These are phyloP conservation scores for Polypedilum pembai DNA, from an alignment of 1,140 invertebrate genomes.

Conservation along the genomic window DNA sequence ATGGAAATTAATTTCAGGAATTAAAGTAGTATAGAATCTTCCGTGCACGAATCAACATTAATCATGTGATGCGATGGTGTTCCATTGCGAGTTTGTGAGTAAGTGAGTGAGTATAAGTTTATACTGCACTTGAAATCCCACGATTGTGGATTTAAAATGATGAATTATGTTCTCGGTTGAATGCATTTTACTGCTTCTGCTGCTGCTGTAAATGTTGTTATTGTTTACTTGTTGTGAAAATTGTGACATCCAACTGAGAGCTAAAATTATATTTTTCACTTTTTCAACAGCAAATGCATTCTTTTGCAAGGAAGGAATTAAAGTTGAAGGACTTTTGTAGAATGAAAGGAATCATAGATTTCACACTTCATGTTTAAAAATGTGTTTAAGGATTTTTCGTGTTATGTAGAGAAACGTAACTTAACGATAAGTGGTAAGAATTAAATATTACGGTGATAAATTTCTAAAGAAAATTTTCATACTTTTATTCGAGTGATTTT, in stretches of 20 bases:
- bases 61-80: background rate
- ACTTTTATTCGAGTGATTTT: background rate
- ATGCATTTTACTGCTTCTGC: background rate
- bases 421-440: too few species aligned
- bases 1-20: constrained; percentile 6
- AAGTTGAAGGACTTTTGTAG: too few species aligned
- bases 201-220: background rate
- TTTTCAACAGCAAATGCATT: background rate
- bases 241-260: background rate
- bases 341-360: too few species aligned
- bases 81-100: too few species aligned
- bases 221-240: background rate
- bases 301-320: background rate
- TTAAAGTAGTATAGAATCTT: background rate
- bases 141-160: constrained; percentile 15
- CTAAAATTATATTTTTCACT: too few species aligned
- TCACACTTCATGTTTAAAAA: too few species aligned
- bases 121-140: constrained; percentile 10
- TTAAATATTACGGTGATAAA: too few species aligned
- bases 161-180: constrained; percentile 17
- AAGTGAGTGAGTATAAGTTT: too few species aligned
- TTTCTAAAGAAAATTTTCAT: background rate
- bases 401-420: too few species aligned
- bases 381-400: too few species aligned
- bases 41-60: constrained; percentile 5